Percentiles rank a stretch among this genome's conserved stretches.
phyloP scores from a whole-genome alignment of 1,140 invertebrate species.

The Drosophila repleta region DNA sequence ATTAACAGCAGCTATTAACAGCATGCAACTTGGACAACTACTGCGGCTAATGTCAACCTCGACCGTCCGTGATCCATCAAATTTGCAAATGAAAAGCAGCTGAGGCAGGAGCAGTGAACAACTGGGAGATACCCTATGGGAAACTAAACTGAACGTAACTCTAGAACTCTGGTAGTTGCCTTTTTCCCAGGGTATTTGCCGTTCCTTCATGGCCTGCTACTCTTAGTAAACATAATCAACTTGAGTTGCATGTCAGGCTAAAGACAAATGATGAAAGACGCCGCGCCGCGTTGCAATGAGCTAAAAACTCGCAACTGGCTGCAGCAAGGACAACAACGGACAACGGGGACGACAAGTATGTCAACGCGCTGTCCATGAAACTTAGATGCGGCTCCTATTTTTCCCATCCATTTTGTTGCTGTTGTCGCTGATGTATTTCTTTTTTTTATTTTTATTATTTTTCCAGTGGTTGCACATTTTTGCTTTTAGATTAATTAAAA shows the following conservation, averaged over 20 bases:
- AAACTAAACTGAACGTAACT: not conserved
- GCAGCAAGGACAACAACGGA: slow-evolving; percentile 18
- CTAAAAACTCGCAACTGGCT: slow-evolving; percentile 37
- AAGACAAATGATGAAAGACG: slow-evolving; percentile 65
- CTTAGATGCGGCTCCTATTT: slow-evolving; percentile 35
- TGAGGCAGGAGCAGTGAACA: not conserved
- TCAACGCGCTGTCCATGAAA: slow-evolving; percentile 61
- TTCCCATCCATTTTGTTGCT: not conserved
- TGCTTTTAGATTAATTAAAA: slow-evolving; percentile 81
- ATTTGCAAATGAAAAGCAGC: slow-evolving; percentile 44
- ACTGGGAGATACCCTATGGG: not conserved
- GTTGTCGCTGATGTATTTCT: not conserved
- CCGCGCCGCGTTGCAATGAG: slow-evolving; percentile 34
- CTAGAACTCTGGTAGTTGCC: no score
- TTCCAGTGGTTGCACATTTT: slow-evolving; percentile 55
- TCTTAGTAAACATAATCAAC: slow-evolving; percentile 51
- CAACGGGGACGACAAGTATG: slow-evolving; percentile 42
- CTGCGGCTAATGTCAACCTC: slow-evolving; percentile 27
- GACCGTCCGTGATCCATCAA: slow-evolving; percentile 63
- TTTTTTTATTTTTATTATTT: slow-evolving; percentile 4
- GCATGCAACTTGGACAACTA: slow-evolving; percentile 41
- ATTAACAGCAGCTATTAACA: slow-evolving; percentile 49
- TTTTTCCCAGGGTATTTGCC: slow-evolving; percentile 4
- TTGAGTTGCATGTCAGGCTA: slow-evolving; percentile 64
- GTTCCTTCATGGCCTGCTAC: not conserved